Percentiles rank a stretch among this genome's conserved stretches.
These are phyloP conservation scores for Odobenus rosmarus DNA, from an alignment of 2,113 vertebrate species.

Conservation along the genomic window DNA sequence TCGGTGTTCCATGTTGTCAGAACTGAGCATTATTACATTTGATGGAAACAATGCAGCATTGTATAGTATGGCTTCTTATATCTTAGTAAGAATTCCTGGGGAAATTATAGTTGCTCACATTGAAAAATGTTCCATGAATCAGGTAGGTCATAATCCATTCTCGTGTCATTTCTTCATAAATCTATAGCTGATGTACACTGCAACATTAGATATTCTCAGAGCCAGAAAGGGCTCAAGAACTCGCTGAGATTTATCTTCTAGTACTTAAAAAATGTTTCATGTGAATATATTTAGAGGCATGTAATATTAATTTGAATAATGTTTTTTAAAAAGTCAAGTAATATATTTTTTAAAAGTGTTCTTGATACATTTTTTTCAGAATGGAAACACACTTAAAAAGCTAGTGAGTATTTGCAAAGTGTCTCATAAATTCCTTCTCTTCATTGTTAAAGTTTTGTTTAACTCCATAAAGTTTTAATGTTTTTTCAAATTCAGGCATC, in stretches of 20 bases:
- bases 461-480: conserved; percentile 26
- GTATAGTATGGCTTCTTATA: conserved; percentile 95
- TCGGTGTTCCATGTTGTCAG: conserved; percentile 96
- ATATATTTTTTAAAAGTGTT: conserved; percentile 26
- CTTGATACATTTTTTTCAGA: conserved; percentile 87
- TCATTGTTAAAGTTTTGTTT: background rate
- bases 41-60: conserved; percentile 97
- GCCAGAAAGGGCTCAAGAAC: background rate
- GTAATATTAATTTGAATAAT: conserved; percentile 6
- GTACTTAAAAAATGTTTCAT: conserved; percentile 3
- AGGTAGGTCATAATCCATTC: conserved; percentile 86
- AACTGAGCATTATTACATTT: conserved; percentile 96
- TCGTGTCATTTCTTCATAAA: conserved; percentile 9
- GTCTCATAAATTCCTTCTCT: background rate
- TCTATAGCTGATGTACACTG: background rate
- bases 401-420: conserved; percentile 89
- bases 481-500: conserved; percentile 86
- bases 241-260: background rate
- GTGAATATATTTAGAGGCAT: background rate
- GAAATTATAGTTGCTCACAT: conserved; percentile 95
- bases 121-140: conserved; percentile 95
- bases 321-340: conserved; percentile 13
- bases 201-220: background rate
- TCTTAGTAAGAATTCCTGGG: conserved; percentile 93
- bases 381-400: conserved; percentile 94